Conservation (phyloP, 1,140 invertebrate genomes). For the Aphaenogaster floridana region DNA sequence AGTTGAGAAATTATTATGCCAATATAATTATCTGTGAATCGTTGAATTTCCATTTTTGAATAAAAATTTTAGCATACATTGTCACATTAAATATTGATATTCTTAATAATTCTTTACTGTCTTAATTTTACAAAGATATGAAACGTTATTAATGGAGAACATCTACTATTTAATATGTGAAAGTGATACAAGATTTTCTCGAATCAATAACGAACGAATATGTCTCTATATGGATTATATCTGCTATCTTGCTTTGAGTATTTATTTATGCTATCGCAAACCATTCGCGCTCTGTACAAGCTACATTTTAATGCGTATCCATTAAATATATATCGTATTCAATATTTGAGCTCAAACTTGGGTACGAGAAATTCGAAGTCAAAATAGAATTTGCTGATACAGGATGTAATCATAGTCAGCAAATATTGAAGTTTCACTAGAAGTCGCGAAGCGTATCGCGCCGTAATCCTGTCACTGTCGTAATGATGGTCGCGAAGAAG, state of each 20-base stretch:
- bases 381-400: slow-evolving; percentile 52
- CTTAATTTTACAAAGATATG: slow-evolving; percentile 11
- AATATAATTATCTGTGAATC: slow-evolving; percentile 28
- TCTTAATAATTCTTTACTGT: not conserved
- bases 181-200: slow-evolving; percentile 19
- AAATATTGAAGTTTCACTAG: slow-evolving; percentile 48
- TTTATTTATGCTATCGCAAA: slow-evolving; percentile 53
- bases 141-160: slow-evolving; percentile 23
- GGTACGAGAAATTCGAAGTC: slow-evolving; percentile 52
- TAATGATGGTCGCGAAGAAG: slow-evolving; percentile 2
- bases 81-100: not conserved
- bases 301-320: slow-evolving; percentile 71
- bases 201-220: slow-evolving; percentile 47
- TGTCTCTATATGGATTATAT: slow-evolving; percentile 54
- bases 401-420: slow-evolving; percentile 41
- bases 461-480: slow-evolving; percentile 16
- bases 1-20: slow-evolving; percentile 39
- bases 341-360: slow-evolving; percentile 72
- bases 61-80: not conserved
- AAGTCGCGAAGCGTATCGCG: slow-evolving; percentile 49
- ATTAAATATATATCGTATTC: slow-evolving; percentile 71
- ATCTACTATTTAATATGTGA: slow-evolving; percentile 37
- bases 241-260: slow-evolving; percentile 52
- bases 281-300: slow-evolving; percentile 49
- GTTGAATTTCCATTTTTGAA: not conserved